Conservation (phyloP, 2,797 vertebrate species). For the Centroberyx gerrardi region DNA sequence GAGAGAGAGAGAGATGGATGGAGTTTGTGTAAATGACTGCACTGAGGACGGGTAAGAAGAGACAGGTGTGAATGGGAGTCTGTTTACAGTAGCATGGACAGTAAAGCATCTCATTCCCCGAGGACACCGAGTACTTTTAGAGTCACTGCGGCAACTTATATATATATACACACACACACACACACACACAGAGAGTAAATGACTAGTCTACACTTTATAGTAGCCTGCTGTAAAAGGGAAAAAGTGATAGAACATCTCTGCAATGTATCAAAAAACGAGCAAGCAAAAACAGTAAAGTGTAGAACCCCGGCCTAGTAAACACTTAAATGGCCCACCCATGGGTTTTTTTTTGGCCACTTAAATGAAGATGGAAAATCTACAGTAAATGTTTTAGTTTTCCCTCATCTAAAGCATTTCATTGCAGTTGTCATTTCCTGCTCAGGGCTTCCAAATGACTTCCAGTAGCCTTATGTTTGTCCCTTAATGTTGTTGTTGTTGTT, state of each 20-base stretch:
- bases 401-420: too few relatives aligned
- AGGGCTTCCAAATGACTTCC: too few relatives aligned
- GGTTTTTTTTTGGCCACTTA: too few relatives aligned
- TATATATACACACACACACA: constrained; percentile 12
- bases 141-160: constrained; percentile 58
- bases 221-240: too few relatives aligned
- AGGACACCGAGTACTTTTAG: constrained; percentile 34
- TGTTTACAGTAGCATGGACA: constrained; percentile 59
- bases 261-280: too few relatives aligned
- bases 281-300: constrained; percentile 24
- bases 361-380: too few relatives aligned
- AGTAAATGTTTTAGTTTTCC: too few relatives aligned
- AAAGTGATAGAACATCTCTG: too few relatives aligned
- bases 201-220: constrained; percentile 2
- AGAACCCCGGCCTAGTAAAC: constrained; percentile 8
- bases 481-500: background rate
- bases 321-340: too few relatives aligned
- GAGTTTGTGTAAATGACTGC: constrained; percentile 58
- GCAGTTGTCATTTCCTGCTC: too few relatives aligned
- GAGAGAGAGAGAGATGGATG: constrained; percentile 37
- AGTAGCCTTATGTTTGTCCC: background rate
- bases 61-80: constrained; percentile 61
- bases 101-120: constrained; percentile 61
- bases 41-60: constrained; percentile 40
- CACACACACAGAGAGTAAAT: constrained; percentile 2